Conservation (phyloP, 2,797 vertebrate species). For the Alca torda region DNA sequence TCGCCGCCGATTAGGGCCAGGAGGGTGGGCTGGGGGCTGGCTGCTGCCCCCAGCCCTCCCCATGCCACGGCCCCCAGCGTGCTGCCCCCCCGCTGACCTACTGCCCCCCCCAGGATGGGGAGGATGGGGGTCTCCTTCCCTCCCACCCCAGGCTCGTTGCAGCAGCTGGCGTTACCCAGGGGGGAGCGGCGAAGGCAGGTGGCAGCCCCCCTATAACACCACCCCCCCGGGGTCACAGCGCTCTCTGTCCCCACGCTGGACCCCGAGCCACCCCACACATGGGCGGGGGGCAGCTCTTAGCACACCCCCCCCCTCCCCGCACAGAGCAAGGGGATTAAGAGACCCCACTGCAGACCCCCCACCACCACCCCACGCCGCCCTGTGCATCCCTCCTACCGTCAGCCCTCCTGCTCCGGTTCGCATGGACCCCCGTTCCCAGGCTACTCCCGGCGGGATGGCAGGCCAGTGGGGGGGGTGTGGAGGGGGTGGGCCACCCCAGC, state of each 20-base stretch:
- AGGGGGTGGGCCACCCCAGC: not conserved
- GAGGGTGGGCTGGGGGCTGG: not conserved
- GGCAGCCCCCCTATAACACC: not conserved
- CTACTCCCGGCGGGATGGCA: not conserved
- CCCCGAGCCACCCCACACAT: not conserved
- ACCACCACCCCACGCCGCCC: not conserved
- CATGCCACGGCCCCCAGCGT: accelerated
- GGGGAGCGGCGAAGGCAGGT: not conserved
- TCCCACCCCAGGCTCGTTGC: not conserved
- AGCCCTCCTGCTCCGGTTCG: not conserved
- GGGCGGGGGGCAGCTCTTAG: not conserved
- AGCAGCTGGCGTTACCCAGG: not conserved
- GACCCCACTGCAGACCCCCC: not conserved
- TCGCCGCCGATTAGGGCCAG: accelerated
- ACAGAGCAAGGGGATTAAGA: not conserved
- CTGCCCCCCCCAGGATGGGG: not conserved
- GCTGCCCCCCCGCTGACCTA: not conserved
- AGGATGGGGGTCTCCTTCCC: not conserved
- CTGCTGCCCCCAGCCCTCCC: not conserved
- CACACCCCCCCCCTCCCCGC: not conserved
- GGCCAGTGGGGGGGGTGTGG: not conserved
- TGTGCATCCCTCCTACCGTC: not conserved
- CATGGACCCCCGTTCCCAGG: not conserved
- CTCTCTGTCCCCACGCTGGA: not conserved
- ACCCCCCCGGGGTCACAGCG: not conserved